Conservation (phyloP, 2,797 vertebrate species). For the Schizopygopsis pylzovi region DNA sequence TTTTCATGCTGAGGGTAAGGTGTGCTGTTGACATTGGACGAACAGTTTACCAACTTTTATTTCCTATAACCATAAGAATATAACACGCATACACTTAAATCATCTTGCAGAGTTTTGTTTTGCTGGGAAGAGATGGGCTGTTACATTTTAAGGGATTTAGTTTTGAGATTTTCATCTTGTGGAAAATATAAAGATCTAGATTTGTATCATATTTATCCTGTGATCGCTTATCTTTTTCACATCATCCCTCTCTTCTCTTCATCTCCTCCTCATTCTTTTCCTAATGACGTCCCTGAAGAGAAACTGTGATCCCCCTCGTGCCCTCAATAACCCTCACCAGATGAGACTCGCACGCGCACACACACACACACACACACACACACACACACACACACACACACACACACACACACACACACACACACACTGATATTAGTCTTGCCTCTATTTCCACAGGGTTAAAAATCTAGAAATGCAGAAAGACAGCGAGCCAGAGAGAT, state of each 20-base stretch:
- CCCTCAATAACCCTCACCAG: conserved; percentile 11
- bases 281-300: conserved; percentile 60
- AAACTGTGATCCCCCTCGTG: conserved; percentile 19
- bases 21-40: background rate
- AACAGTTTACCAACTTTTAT: background rate
- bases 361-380: background rate
- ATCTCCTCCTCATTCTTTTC: background rate
- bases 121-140: background rate
- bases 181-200: conserved; percentile 6
- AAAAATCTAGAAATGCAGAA: background rate
- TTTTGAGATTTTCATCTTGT: background rate
- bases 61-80: background rate
- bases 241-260: conserved; percentile 1
- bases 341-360: conserved; percentile 13
- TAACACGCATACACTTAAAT: background rate
- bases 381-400: no score
- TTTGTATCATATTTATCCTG: background rate
- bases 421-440: conserved; percentile 4
- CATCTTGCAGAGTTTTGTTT: background rate
- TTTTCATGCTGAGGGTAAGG: background rate
- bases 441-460: conserved; percentile 31
- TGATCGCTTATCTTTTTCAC: background rate
- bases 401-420: background rate
- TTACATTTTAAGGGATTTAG: background rate
- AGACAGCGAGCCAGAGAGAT: background rate